phyloP scores from a whole-genome alignment of 2,797 vertebrate genomes.

The Spatula versicolor region DNA sequence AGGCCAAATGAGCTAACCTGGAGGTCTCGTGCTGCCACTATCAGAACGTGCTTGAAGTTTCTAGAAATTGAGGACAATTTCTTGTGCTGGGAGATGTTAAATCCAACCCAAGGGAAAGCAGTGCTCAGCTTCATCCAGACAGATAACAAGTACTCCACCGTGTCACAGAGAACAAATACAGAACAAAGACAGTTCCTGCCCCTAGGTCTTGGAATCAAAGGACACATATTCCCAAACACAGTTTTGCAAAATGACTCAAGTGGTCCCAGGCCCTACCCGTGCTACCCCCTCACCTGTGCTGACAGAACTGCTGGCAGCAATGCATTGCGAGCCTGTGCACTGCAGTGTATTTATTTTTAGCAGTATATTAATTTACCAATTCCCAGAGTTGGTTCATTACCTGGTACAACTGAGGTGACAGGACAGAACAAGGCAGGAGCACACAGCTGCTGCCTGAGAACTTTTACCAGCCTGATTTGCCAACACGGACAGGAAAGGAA shows the following conservation, averaged over 20 bases:
- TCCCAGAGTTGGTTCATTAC: neutral
- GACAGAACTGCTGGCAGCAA: neutral
- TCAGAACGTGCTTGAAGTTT: conserved; percentile 14
- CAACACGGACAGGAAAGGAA: neutral
- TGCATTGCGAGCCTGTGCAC: neutral
- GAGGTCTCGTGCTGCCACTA: conserved; percentile 39
- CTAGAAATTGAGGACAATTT: conserved; percentile 59
- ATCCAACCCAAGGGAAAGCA: conserved; percentile 45
- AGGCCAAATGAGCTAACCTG: conserved; percentile 6
- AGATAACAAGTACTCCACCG: conserved; percentile 62
- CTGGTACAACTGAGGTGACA: neutral
- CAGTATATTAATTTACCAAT: neutral
- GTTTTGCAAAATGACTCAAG: neutral
- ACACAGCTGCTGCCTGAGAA: neutral
- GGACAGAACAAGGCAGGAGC: neutral
- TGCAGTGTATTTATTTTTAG: neutral
- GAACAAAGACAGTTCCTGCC: conserved; percentile 37
- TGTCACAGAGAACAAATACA: conserved; percentile 33
- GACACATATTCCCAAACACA: conserved; percentile 21
- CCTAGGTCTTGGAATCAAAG: conserved; percentile 46
- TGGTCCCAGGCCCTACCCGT: neutral
- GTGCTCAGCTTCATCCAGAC: conserved; percentile 16
- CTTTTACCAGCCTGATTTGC: neutral
- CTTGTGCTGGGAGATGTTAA: conserved; percentile 48
- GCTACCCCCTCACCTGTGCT: neutral